Conservation (phyloP, 2,797 vertebrate species). For the Rhadinocentrus ornatus region DNA sequence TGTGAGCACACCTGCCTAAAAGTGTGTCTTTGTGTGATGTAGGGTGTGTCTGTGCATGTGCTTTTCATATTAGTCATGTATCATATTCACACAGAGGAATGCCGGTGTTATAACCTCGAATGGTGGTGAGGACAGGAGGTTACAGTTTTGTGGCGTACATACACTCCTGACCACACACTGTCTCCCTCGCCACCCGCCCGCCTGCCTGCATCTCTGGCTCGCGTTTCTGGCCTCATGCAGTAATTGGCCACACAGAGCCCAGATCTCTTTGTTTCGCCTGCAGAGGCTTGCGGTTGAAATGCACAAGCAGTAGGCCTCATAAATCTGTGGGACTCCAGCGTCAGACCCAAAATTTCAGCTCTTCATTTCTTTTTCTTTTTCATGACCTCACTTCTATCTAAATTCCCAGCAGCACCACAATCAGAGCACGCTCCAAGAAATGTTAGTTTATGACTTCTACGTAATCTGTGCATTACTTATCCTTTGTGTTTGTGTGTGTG, state of each 20-base stretch:
- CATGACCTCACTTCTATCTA: slow-evolving; percentile 73
- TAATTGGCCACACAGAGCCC: slow-evolving; percentile 80
- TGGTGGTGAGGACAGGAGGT: slow-evolving; percentile 45
- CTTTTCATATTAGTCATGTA: slow-evolving; percentile 35
- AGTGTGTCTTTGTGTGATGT: neutral
- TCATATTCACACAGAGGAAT: slow-evolving; percentile 51
- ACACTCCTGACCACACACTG: slow-evolving; percentile 61
- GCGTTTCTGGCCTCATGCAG: slow-evolving; percentile 60
- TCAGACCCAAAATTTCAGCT: slow-evolving; percentile 74
- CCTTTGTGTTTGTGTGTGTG: slow-evolving; percentile 18
- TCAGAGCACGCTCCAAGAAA: slow-evolving; percentile 38
- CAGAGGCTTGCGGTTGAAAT: slow-evolving; percentile 77
- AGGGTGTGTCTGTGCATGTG: slow-evolving; percentile 6
- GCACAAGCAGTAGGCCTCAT: slow-evolving; percentile 77
- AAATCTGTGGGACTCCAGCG: slow-evolving; percentile 78
- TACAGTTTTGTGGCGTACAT: slow-evolving; percentile 53
- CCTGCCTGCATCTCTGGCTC: slow-evolving; percentile 40
- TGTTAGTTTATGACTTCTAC: slow-evolving; percentile 42
- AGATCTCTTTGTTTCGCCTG: slow-evolving; percentile 78
- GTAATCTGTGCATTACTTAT: slow-evolving; percentile 42
- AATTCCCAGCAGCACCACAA: slow-evolving; percentile 57
- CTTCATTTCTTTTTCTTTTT: slow-evolving; percentile 60
- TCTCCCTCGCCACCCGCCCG: slow-evolving; percentile 33
- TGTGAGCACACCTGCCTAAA: slow-evolving; percentile 49
- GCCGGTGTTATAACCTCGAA: slow-evolving; percentile 31